A percentile compares a stretch with the other conserved stretches of the same genome.
phyloP scores from a whole-genome alignment of 1,140 invertebrate genomes.

The Xylocopa sonorina region DNA sequence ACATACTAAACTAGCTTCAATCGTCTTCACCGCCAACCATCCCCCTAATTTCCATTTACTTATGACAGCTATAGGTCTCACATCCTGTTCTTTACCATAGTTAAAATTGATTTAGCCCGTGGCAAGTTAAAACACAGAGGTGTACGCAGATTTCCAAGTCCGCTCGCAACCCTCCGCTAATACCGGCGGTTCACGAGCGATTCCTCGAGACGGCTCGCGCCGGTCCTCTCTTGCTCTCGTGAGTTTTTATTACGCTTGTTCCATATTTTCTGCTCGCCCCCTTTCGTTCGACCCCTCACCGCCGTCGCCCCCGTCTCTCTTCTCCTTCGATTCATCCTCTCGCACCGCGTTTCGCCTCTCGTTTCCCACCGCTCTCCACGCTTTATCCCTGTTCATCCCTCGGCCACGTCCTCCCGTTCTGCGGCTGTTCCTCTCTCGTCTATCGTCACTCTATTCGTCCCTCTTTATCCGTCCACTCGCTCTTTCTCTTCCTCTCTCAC shows the following conservation, averaged over 20 bases:
- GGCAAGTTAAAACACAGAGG: too few species aligned
- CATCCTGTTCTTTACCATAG: too few species aligned
- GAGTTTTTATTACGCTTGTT: conserved; percentile 68
- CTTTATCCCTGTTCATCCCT: conserved; percentile 59
- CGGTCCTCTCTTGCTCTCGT: conserved; percentile 15
- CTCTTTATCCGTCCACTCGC: conserved; percentile 33
- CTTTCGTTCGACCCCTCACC: not conserved
- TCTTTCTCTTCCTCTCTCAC: conserved; percentile 14
- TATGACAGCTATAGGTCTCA: too few species aligned
- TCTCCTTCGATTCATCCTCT: conserved; percentile 36
- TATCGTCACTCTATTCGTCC: conserved; percentile 29
- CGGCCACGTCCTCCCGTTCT: not conserved
- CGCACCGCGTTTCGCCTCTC: conserved; percentile 3
- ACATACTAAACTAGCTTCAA: too few species aligned
- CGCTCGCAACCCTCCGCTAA: not conserved
- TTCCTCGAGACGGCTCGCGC: not conserved
- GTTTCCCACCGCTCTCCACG: not conserved
- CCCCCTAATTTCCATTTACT: too few species aligned
- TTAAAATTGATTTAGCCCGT: too few species aligned
- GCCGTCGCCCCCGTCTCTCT: conserved; percentile 9
- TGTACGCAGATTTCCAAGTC: too few species aligned
- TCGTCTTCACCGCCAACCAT: too few species aligned
- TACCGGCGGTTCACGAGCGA: conserved; percentile 9
- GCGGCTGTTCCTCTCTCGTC: conserved; percentile 37
- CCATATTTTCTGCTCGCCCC: conserved; percentile 58